Evolutionary conservation across 1,140 invertebrate genomes (phyloP), one percentile per base, ranked within the genome.

Genomic region (Euura saliciscinereae): DNA sequence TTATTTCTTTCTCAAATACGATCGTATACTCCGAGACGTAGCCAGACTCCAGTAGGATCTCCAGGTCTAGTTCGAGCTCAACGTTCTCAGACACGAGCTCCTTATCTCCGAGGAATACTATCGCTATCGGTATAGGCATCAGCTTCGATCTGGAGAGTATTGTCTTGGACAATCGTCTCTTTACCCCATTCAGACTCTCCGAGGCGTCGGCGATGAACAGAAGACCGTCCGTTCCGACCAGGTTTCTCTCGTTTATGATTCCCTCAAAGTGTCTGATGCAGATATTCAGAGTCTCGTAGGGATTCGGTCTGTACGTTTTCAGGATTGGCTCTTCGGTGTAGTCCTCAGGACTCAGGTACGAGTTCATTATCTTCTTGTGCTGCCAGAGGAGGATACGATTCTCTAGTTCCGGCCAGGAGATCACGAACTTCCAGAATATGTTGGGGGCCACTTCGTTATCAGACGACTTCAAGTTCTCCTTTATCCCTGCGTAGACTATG

Each of bases 341-440:
- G 69, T 86, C 74, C 0, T 79, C 66, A 2, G 80, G 76, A 64
- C 74, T 79, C 0, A 87, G 68, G 66, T 87, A 88, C 13, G 80
- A 69, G 45, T 78, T 82, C 64, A 86, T 79, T 44, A 83, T 71
- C 46, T 81, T 81, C 65, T 83, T 81, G 44, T 85, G 76, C 13
- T 80, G 76, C 83, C 83, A 84, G 0, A 83, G 67, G 3, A 81
- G 51, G 3, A 78, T 64, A 45, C 75, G 76, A 11, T 81, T 79
- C 4, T 77, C 73, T 11, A 85, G 72, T 70, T 87, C 81, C 11
- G 92, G 90, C 70, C 91, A 86, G 0, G 91, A 90, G 13, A 93
- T 78, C n/a, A 90, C 82, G 43, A 93, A 76, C 84, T 94, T 94
- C 91, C 92, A 94, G 80, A 89, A 94, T 68, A 90, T 84, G 74